phyloP scores from a whole-genome alignment of 2,888 invertebrate species.

The Macaria notata region DNA sequence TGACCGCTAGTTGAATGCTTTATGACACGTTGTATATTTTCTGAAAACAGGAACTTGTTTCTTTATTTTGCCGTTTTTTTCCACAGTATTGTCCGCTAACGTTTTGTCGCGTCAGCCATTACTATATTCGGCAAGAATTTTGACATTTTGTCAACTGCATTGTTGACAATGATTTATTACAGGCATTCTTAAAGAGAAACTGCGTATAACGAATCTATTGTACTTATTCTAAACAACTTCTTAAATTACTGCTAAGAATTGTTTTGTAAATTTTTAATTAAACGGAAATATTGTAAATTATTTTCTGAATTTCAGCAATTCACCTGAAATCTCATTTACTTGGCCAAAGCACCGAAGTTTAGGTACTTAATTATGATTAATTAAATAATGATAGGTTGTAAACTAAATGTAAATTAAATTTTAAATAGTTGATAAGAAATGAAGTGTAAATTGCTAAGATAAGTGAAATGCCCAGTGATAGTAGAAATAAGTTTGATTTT shows the following conservation, averaged over 20 bases:
- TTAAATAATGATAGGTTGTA: slow-evolving; percentile 56
- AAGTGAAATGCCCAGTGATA: slow-evolving; percentile 78
- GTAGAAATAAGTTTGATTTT: slow-evolving; percentile 71
- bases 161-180: slow-evolving; percentile 70
- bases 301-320: slow-evolving; percentile 5
- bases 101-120: slow-evolving; percentile 52
- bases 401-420: slow-evolving; percentile 65
- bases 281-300: slow-evolving; percentile 16
- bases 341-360: slow-evolving; percentile 78
- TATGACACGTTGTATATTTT: slow-evolving; percentile 62
- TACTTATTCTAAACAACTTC: slow-evolving; percentile 13
- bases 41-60: slow-evolving; percentile 58
- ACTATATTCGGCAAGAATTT: slow-evolving; percentile 44
- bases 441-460: slow-evolving; percentile 57
- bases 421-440: slow-evolving; percentile 34
- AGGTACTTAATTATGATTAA: slow-evolving; percentile 32
- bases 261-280: slow-evolving; percentile 5
- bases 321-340: slow-evolving; percentile 51
- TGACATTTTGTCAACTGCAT: slow-evolving; percentile 65
- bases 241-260: slow-evolving; percentile 11
- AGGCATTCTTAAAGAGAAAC: slow-evolving; percentile 45
- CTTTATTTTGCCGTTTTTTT: slow-evolving; percentile 48
- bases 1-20: slow-evolving; percentile 56
- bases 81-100: slow-evolving; percentile 48
- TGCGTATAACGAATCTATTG: slow-evolving; percentile 38